Evolutionary conservation across 2,797 vertebrate species (phyloP).

Genomic region (Ceyx erithaca): DNA sequence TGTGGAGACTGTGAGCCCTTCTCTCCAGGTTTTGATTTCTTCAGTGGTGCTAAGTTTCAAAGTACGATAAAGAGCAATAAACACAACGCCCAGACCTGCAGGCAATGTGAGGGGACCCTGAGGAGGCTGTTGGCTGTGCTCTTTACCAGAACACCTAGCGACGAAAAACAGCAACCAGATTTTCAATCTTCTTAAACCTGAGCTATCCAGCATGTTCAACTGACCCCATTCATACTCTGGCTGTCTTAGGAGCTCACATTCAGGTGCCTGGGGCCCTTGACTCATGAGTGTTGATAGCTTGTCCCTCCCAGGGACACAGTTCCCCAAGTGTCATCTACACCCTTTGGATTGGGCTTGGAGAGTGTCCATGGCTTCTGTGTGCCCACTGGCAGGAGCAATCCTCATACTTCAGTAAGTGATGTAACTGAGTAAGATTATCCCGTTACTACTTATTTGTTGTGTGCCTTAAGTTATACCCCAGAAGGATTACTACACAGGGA

Average conservation of each 20-base stretch:
- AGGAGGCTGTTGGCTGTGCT: not conserved
- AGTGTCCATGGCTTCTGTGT: not conserved
- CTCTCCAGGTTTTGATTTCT: not conserved
- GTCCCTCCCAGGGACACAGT: not conserved
- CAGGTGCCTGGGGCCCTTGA: not conserved
- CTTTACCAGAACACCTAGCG: not conserved
- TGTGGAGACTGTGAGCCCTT: not conserved
- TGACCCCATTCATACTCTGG: not conserved
- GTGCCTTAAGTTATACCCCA: not conserved
- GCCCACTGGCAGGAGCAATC: not conserved
- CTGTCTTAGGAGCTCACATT: not conserved
- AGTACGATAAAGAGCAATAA: not conserved
- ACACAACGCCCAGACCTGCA: not conserved
- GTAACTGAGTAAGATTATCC: not conserved
- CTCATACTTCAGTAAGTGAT: not conserved
- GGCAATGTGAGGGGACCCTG: not conserved
- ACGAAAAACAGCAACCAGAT: not conserved
- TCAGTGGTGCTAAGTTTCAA: not conserved
- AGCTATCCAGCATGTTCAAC: not conserved
- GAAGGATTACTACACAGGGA: not conserved
- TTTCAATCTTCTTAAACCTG: not conserved
- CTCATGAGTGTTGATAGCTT: not conserved
- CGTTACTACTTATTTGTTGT: accelerated
- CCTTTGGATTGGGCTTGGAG: not conserved
- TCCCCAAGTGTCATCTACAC: accelerated